These are phyloP conservation scores for Ichneumon xanthorius DNA, from an alignment of 2,888 invertebrate species.

Conservation along the genomic window DNA sequence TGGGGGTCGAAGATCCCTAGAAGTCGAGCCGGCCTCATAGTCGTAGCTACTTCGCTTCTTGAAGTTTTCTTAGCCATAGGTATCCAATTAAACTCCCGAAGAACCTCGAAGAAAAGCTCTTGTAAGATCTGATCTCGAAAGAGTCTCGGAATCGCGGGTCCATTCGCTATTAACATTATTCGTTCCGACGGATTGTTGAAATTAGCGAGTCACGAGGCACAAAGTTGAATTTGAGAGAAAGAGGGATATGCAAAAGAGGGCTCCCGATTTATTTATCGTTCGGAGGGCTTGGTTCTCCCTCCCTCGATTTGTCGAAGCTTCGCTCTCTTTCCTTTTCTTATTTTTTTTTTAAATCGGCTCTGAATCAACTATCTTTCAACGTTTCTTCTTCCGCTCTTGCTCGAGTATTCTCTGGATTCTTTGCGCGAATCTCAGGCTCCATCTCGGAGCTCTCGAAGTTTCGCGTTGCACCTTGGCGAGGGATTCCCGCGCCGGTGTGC, in stretches of 20 bases:
- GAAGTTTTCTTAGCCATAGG: conserved; percentile 47
- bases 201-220: conserved; percentile 45
- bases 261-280: conserved; percentile 37
- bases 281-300: conserved; percentile 24
- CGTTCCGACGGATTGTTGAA: conserved; percentile 51
- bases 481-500: conserved; percentile 12
- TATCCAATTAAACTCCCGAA: conserved; percentile 52
- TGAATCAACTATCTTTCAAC: conserved; percentile 52
- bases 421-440: conserved; percentile 37
- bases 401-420: conserved; percentile 58
- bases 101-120: conserved; percentile 23
- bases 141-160: conserved; percentile 24
- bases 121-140: background rate
- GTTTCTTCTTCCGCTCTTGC: conserved; percentile 43
- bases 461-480: conserved; percentile 11
- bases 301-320: conserved; percentile 40
- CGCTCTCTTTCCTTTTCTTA: conserved; percentile 8
- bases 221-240: conserved; percentile 39
- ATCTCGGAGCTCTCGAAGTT: conserved; percentile 13
- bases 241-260: conserved; percentile 41
- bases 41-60: background rate
- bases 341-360: conserved; percentile 7
- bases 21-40: background rate
- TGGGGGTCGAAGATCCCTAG: background rate
- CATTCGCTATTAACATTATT: conserved; percentile 21